A percentile compares a stretch with the other conserved stretches of the same genome.
These are phyloP conservation scores for Drosophila borborema DNA, from an alignment of 2,888 invertebrate species.

Conservation along the genomic window DNA sequence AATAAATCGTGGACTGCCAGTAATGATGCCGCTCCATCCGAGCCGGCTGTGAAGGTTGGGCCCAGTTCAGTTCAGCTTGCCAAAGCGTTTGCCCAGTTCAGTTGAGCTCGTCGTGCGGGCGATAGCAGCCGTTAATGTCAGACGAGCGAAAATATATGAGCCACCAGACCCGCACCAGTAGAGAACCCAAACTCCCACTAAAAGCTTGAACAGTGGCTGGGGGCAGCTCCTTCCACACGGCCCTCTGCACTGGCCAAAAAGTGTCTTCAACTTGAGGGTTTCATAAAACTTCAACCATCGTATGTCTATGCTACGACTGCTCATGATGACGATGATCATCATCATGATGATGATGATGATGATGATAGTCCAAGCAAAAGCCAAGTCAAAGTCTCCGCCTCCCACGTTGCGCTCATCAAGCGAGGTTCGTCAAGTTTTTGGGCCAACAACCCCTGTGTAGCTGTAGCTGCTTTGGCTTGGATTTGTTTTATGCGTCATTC, in stretches of 20 bases:
- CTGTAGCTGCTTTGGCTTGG: slow-evolving; percentile 49
- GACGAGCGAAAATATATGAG: slow-evolving; percentile 85
- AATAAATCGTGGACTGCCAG: slow-evolving; percentile 85
- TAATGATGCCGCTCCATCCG: slow-evolving; percentile 72
- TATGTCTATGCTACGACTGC: slow-evolving; percentile 42
- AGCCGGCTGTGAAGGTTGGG: slow-evolving; percentile 19
- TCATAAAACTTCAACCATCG: slow-evolving; percentile 63
- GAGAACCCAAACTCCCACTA: slow-evolving; percentile 4
- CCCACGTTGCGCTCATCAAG: slow-evolving; percentile 46
- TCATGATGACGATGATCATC: slow-evolving; percentile 14
- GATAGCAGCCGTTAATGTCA: slow-evolving; percentile 86
- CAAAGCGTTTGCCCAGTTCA: slow-evolving; percentile 24
- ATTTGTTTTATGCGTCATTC: slow-evolving; percentile 76
- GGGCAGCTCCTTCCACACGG: not conserved
- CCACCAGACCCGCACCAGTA: slow-evolving; percentile 34
- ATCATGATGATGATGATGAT: slow-evolving; percentile 21
- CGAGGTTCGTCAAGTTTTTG: slow-evolving; percentile 64
- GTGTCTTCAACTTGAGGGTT: slow-evolving; percentile 68
- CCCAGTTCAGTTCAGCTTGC: slow-evolving; percentile 11
- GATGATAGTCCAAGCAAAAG: slow-evolving; percentile 35
- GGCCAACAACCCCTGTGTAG: slow-evolving; percentile 58
- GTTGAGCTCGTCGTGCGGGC: slow-evolving; percentile 64
- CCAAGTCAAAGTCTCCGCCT: slow-evolving; percentile 25
- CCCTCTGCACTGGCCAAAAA: slow-evolving; percentile 37
- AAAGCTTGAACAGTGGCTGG: not conserved